Evolutionary conservation across 2,113 vertebrate genomes (phyloP).

Genomic region (Leptobrachium leishanense): DNA sequence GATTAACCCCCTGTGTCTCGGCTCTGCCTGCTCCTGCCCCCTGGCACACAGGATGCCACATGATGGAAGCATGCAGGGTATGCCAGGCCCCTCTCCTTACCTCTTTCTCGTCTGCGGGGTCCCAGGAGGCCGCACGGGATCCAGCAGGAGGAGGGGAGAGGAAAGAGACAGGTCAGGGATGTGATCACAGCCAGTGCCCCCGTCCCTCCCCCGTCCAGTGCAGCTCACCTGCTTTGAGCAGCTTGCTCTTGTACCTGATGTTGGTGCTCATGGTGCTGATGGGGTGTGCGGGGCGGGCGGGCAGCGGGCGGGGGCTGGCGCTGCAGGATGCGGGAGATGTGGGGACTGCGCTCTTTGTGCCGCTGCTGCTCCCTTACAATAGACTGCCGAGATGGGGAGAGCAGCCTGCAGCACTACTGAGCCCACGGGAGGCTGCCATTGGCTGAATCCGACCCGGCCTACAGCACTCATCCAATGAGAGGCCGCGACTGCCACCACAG

Average conservation of each 20-base stretch:
- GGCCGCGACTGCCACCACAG: neutral
- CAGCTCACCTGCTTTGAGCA: slow-evolving; percentile 85
- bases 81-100: slow-evolving; percentile 5
- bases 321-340: slow-evolving; percentile 25
- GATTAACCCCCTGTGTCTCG: neutral
- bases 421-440: neutral
- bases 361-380: slow-evolving; percentile 43
- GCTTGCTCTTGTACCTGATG: slow-evolving; percentile 89
- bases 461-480: slow-evolving; percentile 20
- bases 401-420: slow-evolving; percentile 8
- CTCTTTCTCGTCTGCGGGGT: slow-evolving; percentile 43
- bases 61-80: neutral
- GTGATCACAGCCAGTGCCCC: slow-evolving; percentile 21
- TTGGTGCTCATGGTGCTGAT: slow-evolving; percentile 79
- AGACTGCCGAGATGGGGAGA: slow-evolving; percentile 15
- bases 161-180: slow-evolving; percentile 52
- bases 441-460: slow-evolving; percentile 21
- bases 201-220: slow-evolving; percentile 4
- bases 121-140: slow-evolving; percentile 38
- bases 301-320: neutral
- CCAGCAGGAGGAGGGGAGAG: slow-evolving; percentile 49
- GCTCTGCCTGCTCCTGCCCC: neutral
- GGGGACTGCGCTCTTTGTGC: slow-evolving; percentile 38
- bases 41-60: slow-evolving; percentile 3
- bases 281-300: too few relatives aligned